phyloP scores from a whole-genome alignment of 2,113 vertebrate genomes.

The Otus sunia region DNA sequence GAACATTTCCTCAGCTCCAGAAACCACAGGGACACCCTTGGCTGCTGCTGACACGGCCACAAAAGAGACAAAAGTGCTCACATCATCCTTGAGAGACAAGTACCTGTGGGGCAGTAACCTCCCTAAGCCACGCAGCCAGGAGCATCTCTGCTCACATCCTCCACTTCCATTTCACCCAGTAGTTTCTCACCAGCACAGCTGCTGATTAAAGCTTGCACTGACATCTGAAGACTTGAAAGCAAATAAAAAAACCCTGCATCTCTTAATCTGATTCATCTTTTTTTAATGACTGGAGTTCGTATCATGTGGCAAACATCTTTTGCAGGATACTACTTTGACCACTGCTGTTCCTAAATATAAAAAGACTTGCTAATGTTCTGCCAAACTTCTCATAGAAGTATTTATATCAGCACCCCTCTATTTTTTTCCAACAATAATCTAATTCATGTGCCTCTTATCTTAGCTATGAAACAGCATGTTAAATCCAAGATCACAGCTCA shows the following conservation, averaged over 20 bases:
- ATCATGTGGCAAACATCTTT: constrained; percentile 14
- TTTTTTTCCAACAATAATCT: constrained; percentile 40
- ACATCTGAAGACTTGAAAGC: constrained; percentile 31
- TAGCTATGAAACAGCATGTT: constrained; percentile 30
- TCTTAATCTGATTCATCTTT: constrained; percentile 24
- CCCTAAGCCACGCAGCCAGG: background rate
- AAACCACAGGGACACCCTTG: background rate
- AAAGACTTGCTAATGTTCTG: constrained; percentile 18
- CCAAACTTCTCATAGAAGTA: constrained; percentile 19
- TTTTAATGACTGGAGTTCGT: constrained; percentile 20
- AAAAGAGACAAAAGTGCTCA: background rate
- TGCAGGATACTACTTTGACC: constrained; percentile 10
- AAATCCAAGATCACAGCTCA: constrained; percentile 55
- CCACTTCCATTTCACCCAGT: background rate
- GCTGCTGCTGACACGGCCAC: background rate
- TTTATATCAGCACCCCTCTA: constrained; percentile 24
- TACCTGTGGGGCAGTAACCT: background rate
- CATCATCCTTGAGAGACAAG: background rate
- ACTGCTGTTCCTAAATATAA: constrained; percentile 9
- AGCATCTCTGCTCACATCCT: background rate
- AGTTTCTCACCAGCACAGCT: background rate
- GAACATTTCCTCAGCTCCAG: fast-evolving
- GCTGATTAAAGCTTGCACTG: background rate
- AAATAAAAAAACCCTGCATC: constrained; percentile 11
- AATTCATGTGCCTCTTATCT: constrained; percentile 50